phyloP scores from a whole-genome alignment of 2,888 invertebrate species.

The Epinotia demarniana region DNA sequence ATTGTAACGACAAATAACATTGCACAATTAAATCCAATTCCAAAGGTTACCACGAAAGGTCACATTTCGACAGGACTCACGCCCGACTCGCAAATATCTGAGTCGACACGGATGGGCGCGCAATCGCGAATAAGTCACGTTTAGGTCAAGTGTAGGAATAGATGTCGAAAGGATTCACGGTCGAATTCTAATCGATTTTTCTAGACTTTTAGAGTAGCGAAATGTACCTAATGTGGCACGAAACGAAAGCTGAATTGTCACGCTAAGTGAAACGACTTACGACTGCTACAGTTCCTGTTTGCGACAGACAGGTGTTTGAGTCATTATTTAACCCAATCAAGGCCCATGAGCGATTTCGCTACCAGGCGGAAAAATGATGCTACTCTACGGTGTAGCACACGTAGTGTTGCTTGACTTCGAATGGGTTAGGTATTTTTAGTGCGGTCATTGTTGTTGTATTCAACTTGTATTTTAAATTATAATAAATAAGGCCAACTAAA shows the following conservation, averaged over 20 bases:
- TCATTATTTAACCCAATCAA: neutral
- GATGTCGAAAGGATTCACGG: slow-evolving; percentile 33
- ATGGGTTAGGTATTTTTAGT: too few species aligned
- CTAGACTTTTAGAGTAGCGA: slow-evolving; percentile 6
- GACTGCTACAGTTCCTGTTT: slow-evolving; percentile 1
- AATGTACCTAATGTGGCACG: slow-evolving; percentile 1
- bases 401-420: too few species aligned
- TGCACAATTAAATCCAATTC: slow-evolving; percentile 20
- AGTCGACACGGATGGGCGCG: slow-evolving; percentile 18
- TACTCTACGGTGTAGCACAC: too few species aligned
- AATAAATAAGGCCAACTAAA: too few species aligned
- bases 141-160: slow-evolving; percentile 34
- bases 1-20: slow-evolving; percentile 14
- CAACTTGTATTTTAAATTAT: too few species aligned
- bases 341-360: too few species aligned
- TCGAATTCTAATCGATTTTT: slow-evolving; percentile 35
- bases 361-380: too few species aligned
- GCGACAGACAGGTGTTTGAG: neutral
- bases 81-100: slow-evolving; percentile 10
- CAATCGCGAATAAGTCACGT: slow-evolving; percentile 17
- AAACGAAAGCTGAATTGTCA: slow-evolving; percentile 4
- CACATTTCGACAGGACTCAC: slow-evolving; percentile 39
- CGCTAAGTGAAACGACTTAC: slow-evolving; percentile 6
- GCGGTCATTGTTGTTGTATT: too few species aligned
- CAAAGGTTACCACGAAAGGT: slow-evolving; percentile 38